Base-by-base conservation (phyloP, 1,140 invertebrate species). In the Leptinotarsa lineolata region DNA sequence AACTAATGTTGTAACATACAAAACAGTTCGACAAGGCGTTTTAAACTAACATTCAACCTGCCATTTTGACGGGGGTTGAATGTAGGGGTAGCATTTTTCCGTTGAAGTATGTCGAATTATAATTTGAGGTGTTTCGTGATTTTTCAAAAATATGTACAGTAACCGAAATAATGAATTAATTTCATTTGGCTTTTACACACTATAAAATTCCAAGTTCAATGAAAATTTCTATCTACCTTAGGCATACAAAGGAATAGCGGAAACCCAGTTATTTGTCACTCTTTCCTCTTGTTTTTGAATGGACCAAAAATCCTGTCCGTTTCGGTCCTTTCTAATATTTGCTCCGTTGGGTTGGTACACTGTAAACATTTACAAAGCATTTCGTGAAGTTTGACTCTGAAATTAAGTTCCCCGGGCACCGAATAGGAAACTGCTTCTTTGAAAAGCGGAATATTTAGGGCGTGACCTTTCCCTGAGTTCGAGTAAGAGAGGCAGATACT, bases 351-450 rank as follows among this genome's bases (percentile, higher is more conserved):
- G 11, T 63, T 63, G 20, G 60, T 63, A 22, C 22, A 63, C 60
- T 63, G 60, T 63, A 63, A 63, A 63, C 60, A 63, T 63, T 63
- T 63, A 24, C 48, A 54, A 54, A 54, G 48, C 48, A 54, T 54
- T 54, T 54, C 22, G 60, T 24, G 22, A 63, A 63, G 60, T 63
- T 63, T 63, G 60, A 63, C 60, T 63, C 20, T 21, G 22, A 63
- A 63, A 63, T 63, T 63, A 63, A 63, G 60, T 63, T 63, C 60
- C 22, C 20, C 60, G 21, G 60, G 60, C 60, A 22, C 16, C 48
- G 48, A 54, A 54, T 54, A 54, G 48, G 48, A 54, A 54, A 63
- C 60, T 63, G 11, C 4, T 18, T 24, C 22, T 24, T 63, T 63
- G 20, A n/a, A 20, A 5, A 63, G 60, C 20, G 11, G 20, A 63